A percentile compares a stretch with the other conserved stretches of the same genome.
These are phyloP conservation scores for Vollenhovia emeryi DNA, from an alignment of 1,140 invertebrate species.

Conservation along the genomic window DNA sequence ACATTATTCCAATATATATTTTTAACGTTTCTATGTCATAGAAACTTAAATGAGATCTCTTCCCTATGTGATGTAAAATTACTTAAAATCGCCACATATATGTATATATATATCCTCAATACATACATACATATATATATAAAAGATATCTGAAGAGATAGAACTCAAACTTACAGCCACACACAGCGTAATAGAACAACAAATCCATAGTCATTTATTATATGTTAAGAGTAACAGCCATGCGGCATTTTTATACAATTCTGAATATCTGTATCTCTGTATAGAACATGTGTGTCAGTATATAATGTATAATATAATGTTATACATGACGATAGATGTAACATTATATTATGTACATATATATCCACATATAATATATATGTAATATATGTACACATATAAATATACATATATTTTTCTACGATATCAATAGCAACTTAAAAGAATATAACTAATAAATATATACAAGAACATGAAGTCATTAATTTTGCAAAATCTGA, in stretches of 20 bases:
- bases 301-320: neutral
- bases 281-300: too few species aligned
- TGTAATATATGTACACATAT: neutral
- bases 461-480: constrained; percentile 25
- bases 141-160: constrained; percentile 28
- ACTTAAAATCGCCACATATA: neutral
- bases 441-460: constrained; percentile 38
- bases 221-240: constrained; percentile 30
- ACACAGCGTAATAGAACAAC: constrained; percentile 42
- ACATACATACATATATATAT: too few species aligned
- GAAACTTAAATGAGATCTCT: constrained; percentile 20
- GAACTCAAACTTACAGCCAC: constrained; percentile 6
- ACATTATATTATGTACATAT: neutral
- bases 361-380: neutral
- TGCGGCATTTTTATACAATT: constrained; percentile 55
- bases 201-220: constrained; percentile 56
- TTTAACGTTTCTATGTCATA: neutral
- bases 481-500: constrained; percentile 47
- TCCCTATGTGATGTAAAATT: neutral
- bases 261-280: constrained; percentile 5
- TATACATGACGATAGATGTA: neutral
- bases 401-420: neutral
- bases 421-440: constrained; percentile 33
- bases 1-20: neutral
- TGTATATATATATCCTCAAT: too few species aligned